Evolutionary conservation across 2,888 invertebrate genomes (phyloP), one percentile per base, ranked within the genome.

Genomic region (Stenotaenia linearis): DNA sequence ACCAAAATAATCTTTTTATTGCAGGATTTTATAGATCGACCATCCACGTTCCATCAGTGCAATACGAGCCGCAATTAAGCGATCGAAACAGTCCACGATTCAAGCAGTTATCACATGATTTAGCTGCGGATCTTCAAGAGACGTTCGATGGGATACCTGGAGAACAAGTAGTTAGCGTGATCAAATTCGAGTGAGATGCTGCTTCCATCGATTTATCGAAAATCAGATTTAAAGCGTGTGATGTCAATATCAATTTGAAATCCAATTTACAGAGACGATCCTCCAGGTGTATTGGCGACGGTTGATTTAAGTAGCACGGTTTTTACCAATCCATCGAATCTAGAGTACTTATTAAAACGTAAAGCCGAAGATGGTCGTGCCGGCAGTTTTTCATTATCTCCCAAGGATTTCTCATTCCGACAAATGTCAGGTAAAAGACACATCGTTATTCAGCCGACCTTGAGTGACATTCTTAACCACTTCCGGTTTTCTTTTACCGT

Each of bases 121-220:
- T 93, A 37, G 89, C 90, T 0, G 86, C 88, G 23, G 89, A 89
- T 0, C 88, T 93, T 10, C 90, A 91, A 81, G 85, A 86, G 1
- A 85, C 92, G 5, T 91, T 90, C 83, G 86, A 87, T 9, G 82
- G 83, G 77, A 82, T 88, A 35, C 89, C 89, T 0, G 91, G 91
- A 69, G 88, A 88, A 5, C 90, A 91, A 83, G 87, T 88, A 4
- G 89, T 91, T 0, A 90, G 89, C 80, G 89, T 93, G 21, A 89
- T 93, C 23, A 90, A 90, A 82, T 90, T 92, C 84, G 89, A 91
- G 93, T 93, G 86, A 90, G 91, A 89, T 40, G 2, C 15, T 40
- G n/a, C 10, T n/a, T n/a, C n/a, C 45, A 45, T 61, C 61, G 23
- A 61, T 23, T 88, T 4, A 86, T 91, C 91, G 82, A 88, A 89